A percentile compares a stretch with the other conserved stretches of the same genome.
phyloP scores from a whole-genome alignment of 37 sponge, comb jelly and placozoan species.

The Aplysina aerophoba region DNA sequence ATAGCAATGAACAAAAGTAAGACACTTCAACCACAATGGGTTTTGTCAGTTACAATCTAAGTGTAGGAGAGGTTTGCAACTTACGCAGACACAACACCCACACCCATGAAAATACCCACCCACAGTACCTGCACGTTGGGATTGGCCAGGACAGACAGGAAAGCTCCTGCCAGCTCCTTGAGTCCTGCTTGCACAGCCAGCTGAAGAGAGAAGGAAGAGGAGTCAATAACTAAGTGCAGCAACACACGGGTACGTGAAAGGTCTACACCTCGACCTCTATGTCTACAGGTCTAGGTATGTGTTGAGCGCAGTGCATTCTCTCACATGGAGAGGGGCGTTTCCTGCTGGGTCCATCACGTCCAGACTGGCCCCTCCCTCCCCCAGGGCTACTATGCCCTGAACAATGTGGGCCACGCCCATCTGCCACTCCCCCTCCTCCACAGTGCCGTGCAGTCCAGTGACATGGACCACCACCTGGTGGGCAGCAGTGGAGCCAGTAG shows the following conservation, averaged over 20 bases:
- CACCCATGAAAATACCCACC: too few relatives aligned
- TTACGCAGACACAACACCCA: too few relatives aligned
- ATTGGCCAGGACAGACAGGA: slow-evolving; percentile 51
- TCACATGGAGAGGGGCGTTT: slow-evolving; percentile 68
- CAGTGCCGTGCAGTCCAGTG: not conserved
- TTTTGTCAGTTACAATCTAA: not conserved
- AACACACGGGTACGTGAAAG: too few relatives aligned
- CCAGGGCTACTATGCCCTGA: slow-evolving; percentile 45
- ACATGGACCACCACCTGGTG: slow-evolving; percentile 46
- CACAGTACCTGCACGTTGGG: slow-evolving; percentile 73
- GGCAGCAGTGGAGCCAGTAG: slow-evolving; percentile 48
- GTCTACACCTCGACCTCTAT: too few relatives aligned
- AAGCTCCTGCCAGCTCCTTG: not conserved
- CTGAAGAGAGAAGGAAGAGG: slow-evolving; percentile 1
- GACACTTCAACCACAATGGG: too few relatives aligned
- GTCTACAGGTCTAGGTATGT: too few relatives aligned
- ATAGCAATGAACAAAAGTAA: too few relatives aligned
- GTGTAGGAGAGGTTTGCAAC: slow-evolving; percentile 1
- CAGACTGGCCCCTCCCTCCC: slow-evolving; percentile 39
- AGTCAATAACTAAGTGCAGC: not conserved
- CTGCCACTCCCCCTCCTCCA: not conserved
- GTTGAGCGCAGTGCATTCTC: not conserved
- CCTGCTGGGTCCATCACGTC: slow-evolving; percentile 45
- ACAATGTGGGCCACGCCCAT: not conserved
- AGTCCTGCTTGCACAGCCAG: slow-evolving; percentile 55